These are phyloP conservation scores for Ictidomys tridecemlineatus DNA, from an alignment of 2,113 vertebrate species.

Conservation along the genomic window DNA sequence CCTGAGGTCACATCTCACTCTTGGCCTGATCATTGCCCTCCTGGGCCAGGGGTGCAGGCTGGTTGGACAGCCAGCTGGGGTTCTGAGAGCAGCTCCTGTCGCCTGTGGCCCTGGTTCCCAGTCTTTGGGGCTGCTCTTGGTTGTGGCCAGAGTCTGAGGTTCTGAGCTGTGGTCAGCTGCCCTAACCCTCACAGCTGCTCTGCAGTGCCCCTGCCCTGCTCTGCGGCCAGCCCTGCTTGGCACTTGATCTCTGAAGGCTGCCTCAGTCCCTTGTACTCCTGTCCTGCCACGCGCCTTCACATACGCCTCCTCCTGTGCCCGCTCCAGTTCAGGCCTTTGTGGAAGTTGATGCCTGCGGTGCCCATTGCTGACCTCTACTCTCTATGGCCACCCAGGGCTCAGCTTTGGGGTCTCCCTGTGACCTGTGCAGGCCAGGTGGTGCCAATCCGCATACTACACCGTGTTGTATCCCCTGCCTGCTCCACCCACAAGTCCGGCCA, in stretches of 20 bases:
- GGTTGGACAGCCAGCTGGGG: not conserved
- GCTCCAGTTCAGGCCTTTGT: no score
- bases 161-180: not conserved
- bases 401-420: not conserved
- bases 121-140: not conserved
- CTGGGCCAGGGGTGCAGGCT: not conserved
- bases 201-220: no score
- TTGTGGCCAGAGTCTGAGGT: not conserved
- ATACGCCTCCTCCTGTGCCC: no score
- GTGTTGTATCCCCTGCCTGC: not conserved
- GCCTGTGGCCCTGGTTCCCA: not conserved
- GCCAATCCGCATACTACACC: not conserved
- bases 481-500: not conserved
- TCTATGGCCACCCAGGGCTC: not conserved
- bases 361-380: no score
- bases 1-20: not conserved
- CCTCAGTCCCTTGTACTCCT: no score
- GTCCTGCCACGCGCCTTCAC: not conserved
- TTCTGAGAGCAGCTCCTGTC: not conserved
- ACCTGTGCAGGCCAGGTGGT: no score
- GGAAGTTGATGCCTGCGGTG: no score
- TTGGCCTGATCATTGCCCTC: not conserved
- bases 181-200: not conserved
- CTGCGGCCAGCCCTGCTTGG: not conserved
- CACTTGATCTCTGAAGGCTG: not conserved